Base-by-base conservation (phyloP, 2,113 vertebrate species). In the Dipodomys ordii region DNA sequence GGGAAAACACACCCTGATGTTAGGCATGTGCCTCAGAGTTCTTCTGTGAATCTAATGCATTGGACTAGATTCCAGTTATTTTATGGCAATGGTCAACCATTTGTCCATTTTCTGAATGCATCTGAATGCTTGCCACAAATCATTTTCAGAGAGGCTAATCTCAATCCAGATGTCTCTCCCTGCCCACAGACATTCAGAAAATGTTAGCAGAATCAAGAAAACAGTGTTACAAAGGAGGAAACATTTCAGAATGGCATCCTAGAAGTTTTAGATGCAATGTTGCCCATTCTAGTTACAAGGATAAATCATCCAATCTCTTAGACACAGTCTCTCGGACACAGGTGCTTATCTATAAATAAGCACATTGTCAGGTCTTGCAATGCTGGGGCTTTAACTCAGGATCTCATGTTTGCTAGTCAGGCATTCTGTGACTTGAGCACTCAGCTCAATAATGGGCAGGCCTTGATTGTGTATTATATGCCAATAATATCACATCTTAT, bases 281-380 rank as follows among this genome's bases (percentile, higher is more conserved):
- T 77, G 2, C 28, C 64, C 78, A 78, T 78, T 23, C 68, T 88
- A 7, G 44, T 46, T 23, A 72, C 12, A 79, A 82, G 25, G 27
- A 10, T n/a, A 78, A 62, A 27, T 78, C 44, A 13, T 32, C 86
- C 86, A 62, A 23, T 64, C n/a, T 83, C 64, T 49, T 28, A 46
- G 49, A 90, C 53, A 57, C 53, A 57, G 49, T 49, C 10, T 12
- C 49, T 49, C 49, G 12, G 74, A 65, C 74, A 77, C 77, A 30
- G 83, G 64, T 81, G 35, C 85, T 90, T 30, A 78, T 91, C 71
- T 79, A 53, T 32, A 88, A 85, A 53, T 83, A 65, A 28, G 57
- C 82, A 32, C 15, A 19, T 49, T 32, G 23, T 49, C 6, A 62
- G 7, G 27, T 28, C 13, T 57, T 57, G 53, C 53, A 11, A 57